Percentiles rank a stretch among this genome's conserved stretches.
phyloP scores from a whole-genome alignment of 2,113 vertebrate species.

The Thunnus thynnus region DNA sequence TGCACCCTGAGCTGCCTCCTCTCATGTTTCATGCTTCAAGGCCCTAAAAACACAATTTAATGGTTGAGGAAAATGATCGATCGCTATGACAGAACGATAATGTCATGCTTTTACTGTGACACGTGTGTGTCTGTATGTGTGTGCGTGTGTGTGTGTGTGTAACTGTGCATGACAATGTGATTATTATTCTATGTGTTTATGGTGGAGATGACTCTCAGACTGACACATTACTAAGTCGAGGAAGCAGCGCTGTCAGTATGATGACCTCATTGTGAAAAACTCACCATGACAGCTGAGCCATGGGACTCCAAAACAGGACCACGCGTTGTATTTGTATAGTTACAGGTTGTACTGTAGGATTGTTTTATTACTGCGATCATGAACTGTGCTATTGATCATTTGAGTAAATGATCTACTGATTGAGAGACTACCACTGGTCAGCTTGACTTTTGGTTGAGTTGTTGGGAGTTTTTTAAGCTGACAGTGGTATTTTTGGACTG shows the following conservation, averaged over 20 bases:
- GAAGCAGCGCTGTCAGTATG: slow-evolving; percentile 2
- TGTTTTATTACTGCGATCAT: neutral
- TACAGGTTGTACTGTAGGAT: neutral
- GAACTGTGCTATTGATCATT: neutral
- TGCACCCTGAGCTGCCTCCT: neutral
- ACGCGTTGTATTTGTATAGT: neutral
- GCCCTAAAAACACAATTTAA: slow-evolving; percentile 1
- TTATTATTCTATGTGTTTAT: slow-evolving; percentile 1
- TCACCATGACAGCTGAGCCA: slow-evolving; percentile 27
- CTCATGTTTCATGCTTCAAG: slow-evolving; percentile 5
- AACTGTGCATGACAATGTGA: slow-evolving; percentile 8
- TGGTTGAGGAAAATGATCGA: slow-evolving; percentile 9
- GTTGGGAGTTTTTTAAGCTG: too few relatives aligned
- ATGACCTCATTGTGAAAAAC: slow-evolving; percentile 53
- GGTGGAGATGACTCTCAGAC: slow-evolving; percentile 11
- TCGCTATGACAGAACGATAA: neutral
- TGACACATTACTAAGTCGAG: slow-evolving; percentile 14
- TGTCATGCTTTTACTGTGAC: neutral
- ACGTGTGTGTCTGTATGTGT: too few relatives aligned
- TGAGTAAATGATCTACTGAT: too few relatives aligned
- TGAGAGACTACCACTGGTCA: too few relatives aligned
- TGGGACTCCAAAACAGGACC: neutral
- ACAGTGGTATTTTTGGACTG: too few relatives aligned
- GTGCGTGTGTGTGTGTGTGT: neutral
- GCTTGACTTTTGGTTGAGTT: too few relatives aligned